A percentile compares a stretch with the other conserved stretches of the same genome.
Conservation (phyloP, 2,888 invertebrate species). For the Epirrita christyi region DNA sequence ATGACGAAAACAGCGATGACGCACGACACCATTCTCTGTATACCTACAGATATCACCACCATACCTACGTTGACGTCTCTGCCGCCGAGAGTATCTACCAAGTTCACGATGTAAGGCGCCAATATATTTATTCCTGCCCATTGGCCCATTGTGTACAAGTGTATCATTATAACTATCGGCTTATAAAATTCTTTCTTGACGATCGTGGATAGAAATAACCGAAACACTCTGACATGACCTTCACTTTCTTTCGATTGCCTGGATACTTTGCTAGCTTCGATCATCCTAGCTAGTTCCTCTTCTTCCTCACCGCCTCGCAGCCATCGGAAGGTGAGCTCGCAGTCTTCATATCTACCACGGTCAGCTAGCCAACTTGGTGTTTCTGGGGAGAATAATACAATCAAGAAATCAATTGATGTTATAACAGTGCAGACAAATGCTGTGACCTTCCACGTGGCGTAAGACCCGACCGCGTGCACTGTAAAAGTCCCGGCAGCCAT, state of each 20-base stretch:
- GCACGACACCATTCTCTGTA: constrained; percentile 84
- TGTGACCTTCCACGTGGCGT: constrained; percentile 82
- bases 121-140: constrained; percentile 87
- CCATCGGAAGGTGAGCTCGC: constrained; percentile 82
- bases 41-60: constrained; percentile 86
- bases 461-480: constrained; percentile 86
- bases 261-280: constrained; percentile 50
- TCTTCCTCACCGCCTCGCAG: constrained; percentile 79
- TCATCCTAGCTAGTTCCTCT: constrained; percentile 68
- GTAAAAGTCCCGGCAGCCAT: constrained; percentile 86
- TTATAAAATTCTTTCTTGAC: constrained; percentile 79
- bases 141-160: constrained; percentile 85
- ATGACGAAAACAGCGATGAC: constrained; percentile 83
- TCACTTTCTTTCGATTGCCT: constrained; percentile 42
- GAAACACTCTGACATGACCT: constrained; percentile 22
- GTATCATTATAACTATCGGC: constrained; percentile 83
- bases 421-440: constrained; percentile 75
- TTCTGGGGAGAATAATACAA: constrained; percentile 79
- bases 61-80: constrained; percentile 83
- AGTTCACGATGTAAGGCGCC: constrained; percentile 86
- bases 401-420: constrained; percentile 70
- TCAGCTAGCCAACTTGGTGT: constrained; percentile 87
- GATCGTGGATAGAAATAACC: background rate
- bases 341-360: constrained; percentile 79
- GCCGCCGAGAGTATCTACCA: constrained; percentile 82